Conservation (phyloP, 2,888 invertebrate species). For the Chymomyza procnemis region DNA sequence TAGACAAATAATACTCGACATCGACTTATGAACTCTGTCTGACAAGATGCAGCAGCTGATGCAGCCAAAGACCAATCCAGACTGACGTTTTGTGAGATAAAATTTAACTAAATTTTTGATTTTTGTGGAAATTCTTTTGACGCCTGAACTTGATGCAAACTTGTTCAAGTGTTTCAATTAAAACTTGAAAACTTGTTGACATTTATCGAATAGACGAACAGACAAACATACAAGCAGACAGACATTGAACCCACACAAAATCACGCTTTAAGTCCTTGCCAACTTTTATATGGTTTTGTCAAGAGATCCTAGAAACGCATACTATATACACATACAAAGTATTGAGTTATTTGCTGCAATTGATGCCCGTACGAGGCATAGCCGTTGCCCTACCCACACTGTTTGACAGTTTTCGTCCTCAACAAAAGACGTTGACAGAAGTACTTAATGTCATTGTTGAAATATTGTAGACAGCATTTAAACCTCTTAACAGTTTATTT, state of each 20-base stretch:
- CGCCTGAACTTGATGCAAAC: conserved; percentile 29
- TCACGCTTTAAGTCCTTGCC: not conserved
- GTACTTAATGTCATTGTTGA: conserved; percentile 47
- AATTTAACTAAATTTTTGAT: not conserved
- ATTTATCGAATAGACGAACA: conserved; percentile 57
- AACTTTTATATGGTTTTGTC: conserved; percentile 25
- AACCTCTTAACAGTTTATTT: not conserved
- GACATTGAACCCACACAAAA: no score
- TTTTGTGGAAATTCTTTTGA: not conserved
- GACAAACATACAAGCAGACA: conserved; percentile 11
- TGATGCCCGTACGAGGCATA: not conserved
- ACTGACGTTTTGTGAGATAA: not conserved
- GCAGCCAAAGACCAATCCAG: conserved; percentile 25
- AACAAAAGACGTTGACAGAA: conserved; percentile 36
- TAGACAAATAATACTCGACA: conserved; percentile 6
- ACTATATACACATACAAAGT: not conserved
- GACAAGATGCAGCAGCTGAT: conserved; percentile 42
- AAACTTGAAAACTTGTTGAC: conserved; percentile 67
- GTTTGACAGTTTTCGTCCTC: conserved; percentile 23
- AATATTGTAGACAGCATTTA: conserved; percentile 18
- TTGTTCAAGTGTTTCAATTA: conserved; percentile 67
- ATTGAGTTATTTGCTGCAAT: conserved; percentile 1
- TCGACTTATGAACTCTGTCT: conserved; percentile 56
- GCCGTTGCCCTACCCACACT: not conserved
- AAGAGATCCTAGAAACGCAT: conserved; percentile 14